Percentiles rank a stretch among this genome's conserved stretches.
Evolutionary conservation across 2,113 vertebrate genomes (phyloP).

Genomic region (Phoenicopterus ruber): DNA sequence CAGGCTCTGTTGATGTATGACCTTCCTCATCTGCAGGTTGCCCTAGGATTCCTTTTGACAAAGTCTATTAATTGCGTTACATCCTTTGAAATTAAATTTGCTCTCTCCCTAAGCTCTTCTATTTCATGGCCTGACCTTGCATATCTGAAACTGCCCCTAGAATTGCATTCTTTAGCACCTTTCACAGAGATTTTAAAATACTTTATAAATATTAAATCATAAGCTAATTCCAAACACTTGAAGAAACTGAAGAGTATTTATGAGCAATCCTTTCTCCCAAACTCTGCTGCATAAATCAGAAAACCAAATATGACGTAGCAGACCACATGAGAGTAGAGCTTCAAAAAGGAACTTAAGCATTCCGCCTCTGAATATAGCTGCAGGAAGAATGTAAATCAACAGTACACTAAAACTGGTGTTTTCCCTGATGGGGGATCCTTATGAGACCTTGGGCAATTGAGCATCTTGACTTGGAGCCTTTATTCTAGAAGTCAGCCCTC

Average conservation of each 20-base stretch:
- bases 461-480: not conserved
- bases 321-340: not conserved
- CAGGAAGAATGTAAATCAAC: slow-evolving; percentile 1
- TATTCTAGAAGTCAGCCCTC: not conserved
- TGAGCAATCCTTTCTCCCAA: not conserved
- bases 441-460: not conserved
- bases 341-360: not conserved
- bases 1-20: not conserved
- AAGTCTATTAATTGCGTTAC: not conserved
- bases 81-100: not conserved
- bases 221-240: not conserved
- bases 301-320: not conserved
- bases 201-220: not conserved
- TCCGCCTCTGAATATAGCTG: not conserved
- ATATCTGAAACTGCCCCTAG: not conserved
- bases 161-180: not conserved
- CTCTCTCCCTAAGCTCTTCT: not conserved
- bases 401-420: not conserved
- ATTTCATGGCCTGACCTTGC: not conserved
- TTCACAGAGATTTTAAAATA: not conserved
- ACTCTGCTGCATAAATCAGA: not conserved
- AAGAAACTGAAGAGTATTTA: not conserved
- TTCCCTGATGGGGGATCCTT: not conserved
- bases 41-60: not conserved
- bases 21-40: not conserved